phyloP scores from a whole-genome alignment of 2,113 vertebrate species.

The Pipra filicauda region DNA sequence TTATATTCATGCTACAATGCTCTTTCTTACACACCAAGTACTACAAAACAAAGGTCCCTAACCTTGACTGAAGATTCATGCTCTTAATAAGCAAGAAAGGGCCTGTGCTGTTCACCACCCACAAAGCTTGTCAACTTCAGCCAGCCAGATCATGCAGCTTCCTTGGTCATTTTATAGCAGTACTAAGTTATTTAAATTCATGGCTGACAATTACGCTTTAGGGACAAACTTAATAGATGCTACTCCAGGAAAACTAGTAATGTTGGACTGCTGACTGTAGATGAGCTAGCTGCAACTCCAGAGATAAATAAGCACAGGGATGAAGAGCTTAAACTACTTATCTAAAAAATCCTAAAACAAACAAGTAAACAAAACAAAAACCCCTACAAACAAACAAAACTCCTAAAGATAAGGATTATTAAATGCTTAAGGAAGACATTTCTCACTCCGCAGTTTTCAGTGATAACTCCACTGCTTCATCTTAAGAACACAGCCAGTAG shows the following conservation, averaged over 20 bases:
- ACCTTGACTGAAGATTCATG: not conserved
- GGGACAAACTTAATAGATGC: not conserved
- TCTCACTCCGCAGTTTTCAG: not conserved
- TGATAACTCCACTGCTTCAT: not conserved
- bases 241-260: not conserved
- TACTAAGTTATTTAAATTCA: not conserved
- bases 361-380: not conserved
- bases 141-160: not conserved
- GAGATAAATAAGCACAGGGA: not conserved
- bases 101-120: not conserved
- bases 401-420: not conserved
- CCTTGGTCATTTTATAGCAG: not conserved
- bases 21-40: not conserved
- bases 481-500: not conserved
- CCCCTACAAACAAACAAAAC: not conserved
- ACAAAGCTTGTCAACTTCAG: not conserved
- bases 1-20: not conserved
- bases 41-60: not conserved
- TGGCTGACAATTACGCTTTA: not conserved
- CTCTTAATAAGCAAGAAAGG: not conserved
- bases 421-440: not conserved
- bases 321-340: not conserved
- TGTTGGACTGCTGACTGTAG: not conserved
- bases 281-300: not conserved
- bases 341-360: not conserved